These are phyloP conservation scores for Myotis vivesi DNA, from an alignment of 2,797 vertebrate genomes.

Conservation along the genomic window DNA sequence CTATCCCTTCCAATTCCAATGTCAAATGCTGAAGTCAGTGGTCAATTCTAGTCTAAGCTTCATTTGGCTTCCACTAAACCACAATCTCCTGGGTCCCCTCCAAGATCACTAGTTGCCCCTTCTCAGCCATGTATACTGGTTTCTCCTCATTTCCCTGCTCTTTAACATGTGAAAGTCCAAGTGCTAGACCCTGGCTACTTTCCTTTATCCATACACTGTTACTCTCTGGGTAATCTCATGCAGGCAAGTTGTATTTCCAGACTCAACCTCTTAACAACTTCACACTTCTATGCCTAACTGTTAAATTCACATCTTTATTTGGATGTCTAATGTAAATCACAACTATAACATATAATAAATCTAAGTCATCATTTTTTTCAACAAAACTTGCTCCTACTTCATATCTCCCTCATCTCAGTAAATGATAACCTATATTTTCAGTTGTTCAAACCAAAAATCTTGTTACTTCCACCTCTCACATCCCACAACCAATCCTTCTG, in stretches of 20 bases:
- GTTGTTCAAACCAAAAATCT: neutral
- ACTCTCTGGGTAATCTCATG: neutral
- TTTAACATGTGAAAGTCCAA: neutral
- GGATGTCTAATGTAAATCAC: neutral
- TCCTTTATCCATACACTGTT: neutral
- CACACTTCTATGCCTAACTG: neutral
- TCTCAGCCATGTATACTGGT: neutral
- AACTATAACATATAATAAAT: neutral
- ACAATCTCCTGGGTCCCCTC: neutral
- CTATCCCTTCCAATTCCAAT: conserved; percentile 73
- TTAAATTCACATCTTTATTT: neutral
- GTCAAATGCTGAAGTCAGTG: conserved; percentile 37
- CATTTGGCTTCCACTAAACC: neutral
- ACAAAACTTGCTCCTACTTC: neutral
- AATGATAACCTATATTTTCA: neutral
- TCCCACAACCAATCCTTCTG: neutral
- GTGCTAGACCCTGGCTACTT: neutral
- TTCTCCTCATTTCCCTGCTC: neutral
- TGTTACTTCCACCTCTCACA: neutral
- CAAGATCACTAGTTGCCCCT: neutral
- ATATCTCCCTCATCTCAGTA: neutral
- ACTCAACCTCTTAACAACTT: neutral
- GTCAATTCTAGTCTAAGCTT: neutral
- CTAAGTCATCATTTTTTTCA: neutral
- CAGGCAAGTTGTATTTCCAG: neutral